Evolutionary conservation across 2,113 vertebrate genomes (phyloP), one percentile per base, ranked within the genome.

Genomic region (Rhea pennata): DNA sequence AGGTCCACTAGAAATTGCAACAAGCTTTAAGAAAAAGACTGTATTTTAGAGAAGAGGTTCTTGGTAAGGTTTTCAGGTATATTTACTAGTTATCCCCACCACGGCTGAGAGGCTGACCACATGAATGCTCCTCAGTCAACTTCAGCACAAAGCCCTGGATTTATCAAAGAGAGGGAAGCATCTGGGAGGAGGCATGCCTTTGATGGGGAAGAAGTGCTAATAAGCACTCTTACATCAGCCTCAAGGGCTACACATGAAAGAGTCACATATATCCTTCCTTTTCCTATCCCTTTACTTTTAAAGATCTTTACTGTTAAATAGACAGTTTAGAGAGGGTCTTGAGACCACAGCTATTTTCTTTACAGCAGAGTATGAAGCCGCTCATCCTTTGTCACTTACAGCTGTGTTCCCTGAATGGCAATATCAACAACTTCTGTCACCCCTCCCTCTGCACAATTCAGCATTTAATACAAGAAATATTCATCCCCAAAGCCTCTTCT

Each of bases 111-210:
- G 61, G 42, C 56, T 44, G 36, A 81, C 27, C 3, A 1, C 4
- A 0, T 5, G 12, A 16, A 70, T 0, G 4, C 56, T 71, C 50
- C 70, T 58, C 62, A 44, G 4, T 17, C 16, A 29, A 3, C 69
- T 51, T n/a, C 70, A 81, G 91, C 51, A 17, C 56, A 39, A 39
- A 82, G 76, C 59, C 31, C 75, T 22, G 17, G 21, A 33, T 39
- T 10, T 14, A 33, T 14, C 21, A 0, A 2, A 7, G 2, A 19
- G 44, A 1, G 1, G 31, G 26, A n/a, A 73, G 78, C 54, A 78
- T 17, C 67, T 4, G 7, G 39, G 59, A 54, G 53, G 51, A 64
- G 21, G 23, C 44, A n/a, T 10, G 69, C 20, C 79, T 75, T 44
- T 26, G 69, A 48, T 4, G 31, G 44, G 40, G 31, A 56, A 61